Conservation (phyloP, 2,113 vertebrate genomes). For the Gnathonemus longibarbis region DNA sequence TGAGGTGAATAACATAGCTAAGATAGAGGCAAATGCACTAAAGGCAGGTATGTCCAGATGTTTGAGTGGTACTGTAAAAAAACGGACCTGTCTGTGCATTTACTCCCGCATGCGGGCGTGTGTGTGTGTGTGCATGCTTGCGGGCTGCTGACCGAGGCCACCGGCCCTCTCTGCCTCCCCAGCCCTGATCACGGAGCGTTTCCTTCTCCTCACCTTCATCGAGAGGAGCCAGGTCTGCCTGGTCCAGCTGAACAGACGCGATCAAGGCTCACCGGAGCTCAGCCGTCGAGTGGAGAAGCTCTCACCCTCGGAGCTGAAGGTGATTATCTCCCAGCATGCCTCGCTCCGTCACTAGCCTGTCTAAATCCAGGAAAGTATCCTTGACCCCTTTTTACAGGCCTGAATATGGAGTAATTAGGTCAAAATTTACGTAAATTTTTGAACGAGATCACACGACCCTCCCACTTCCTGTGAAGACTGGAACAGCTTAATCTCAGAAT, state of each 20-base stretch:
- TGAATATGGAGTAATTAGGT: not conserved
- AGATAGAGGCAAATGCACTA: not conserved
- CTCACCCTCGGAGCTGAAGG: constrained; percentile 83
- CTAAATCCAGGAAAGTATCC: not conserved
- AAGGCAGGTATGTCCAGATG: not conserved
- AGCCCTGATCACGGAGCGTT: constrained; percentile 79
- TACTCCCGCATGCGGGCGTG: not conserved
- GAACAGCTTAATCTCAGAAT: not conserved
- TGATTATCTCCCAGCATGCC: constrained; percentile 28
- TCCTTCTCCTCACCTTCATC: constrained; percentile 85
- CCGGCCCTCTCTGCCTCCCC: constrained; percentile 20
- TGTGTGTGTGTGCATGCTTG: not conserved
- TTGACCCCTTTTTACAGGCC: not conserved
- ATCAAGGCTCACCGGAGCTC: constrained; percentile 62
- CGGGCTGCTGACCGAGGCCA: not conserved
- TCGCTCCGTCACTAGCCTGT: not conserved
- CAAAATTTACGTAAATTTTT: not conserved
- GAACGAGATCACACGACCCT: not conserved
- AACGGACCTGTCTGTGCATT: not conserved
- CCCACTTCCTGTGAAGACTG: not conserved
- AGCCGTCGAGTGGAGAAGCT: constrained; percentile 76
- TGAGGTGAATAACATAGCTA: not conserved
- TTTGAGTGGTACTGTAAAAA: not conserved
- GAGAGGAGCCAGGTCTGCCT: constrained; percentile 80
- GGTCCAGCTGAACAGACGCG: constrained; percentile 75